Conservation (phyloP, 2,113 vertebrate genomes). For the Menidia beryllina region DNA sequence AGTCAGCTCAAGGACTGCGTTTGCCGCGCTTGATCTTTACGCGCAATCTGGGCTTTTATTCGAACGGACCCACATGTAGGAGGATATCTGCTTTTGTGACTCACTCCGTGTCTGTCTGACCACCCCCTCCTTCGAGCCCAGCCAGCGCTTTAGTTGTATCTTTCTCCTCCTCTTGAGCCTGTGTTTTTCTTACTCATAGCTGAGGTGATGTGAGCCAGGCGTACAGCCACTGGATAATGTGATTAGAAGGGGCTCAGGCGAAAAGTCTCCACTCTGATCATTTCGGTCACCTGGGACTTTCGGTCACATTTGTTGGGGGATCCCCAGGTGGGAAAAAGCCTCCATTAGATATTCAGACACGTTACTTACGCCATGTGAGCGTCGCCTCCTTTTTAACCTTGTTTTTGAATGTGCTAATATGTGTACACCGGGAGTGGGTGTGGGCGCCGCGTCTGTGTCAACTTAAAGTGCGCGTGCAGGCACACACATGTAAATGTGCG, state of each 20-base stretch:
- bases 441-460: background rate
- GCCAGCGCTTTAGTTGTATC: constrained; percentile 63
- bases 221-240: constrained; percentile 62
- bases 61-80: constrained; percentile 67
- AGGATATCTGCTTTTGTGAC: constrained; percentile 72
- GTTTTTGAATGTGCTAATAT: constrained; percentile 23
- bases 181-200: constrained; percentile 69
- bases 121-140: constrained; percentile 65
- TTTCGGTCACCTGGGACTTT: constrained; percentile 58
- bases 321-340: constrained; percentile 45
- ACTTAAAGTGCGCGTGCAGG: constrained; percentile 25
- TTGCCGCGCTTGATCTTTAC: constrained; percentile 34
- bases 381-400: constrained; percentile 16
- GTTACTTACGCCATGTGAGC: constrained; percentile 31
- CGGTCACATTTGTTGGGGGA: constrained; percentile 59
- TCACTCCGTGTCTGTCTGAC: constrained; percentile 76
- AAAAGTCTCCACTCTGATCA: constrained; percentile 53
- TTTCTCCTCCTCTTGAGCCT: constrained; percentile 52
- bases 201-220: constrained; percentile 63
- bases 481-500: constrained; percentile 28
- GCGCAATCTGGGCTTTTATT: constrained; percentile 63
- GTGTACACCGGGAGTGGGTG: constrained; percentile 19
- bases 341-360: constrained; percentile 43
- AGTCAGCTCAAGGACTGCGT: constrained; percentile 25
- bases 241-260: constrained; percentile 60